phyloP scores from a whole-genome alignment of 2,113 vertebrate species.

The Phocoena phocoena region DNA sequence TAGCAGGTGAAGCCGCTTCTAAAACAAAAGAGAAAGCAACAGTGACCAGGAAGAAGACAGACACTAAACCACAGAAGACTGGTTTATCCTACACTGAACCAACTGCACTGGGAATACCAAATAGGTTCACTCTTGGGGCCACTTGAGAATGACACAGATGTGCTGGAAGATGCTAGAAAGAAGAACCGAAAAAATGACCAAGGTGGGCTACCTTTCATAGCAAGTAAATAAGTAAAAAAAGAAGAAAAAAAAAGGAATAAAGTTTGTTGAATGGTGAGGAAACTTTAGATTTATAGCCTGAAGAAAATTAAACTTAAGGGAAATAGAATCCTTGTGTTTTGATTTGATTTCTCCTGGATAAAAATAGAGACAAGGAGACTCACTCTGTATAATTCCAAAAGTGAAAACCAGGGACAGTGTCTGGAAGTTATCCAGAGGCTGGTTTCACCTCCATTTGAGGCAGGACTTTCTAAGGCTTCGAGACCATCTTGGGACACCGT shows the following conservation, averaged over 20 bases:
- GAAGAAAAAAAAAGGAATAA: not conserved
- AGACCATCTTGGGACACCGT: slow-evolving; percentile 24
- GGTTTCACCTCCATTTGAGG: not conserved
- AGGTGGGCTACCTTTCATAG: not conserved
- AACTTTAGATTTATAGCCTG: slow-evolving; percentile 6
- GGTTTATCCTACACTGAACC: not conserved
- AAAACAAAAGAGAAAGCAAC: not conserved
- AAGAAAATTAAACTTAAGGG: slow-evolving; percentile 7
- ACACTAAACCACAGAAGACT: not conserved
- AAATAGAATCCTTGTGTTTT: not conserved
- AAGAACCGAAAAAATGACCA: not conserved
- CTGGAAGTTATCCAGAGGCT: slow-evolving; percentile 6
- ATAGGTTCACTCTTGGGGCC: not conserved
- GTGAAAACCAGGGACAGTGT: not conserved
- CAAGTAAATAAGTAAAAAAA: slow-evolving; percentile 15
- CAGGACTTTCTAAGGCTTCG: slow-evolving; percentile 3
- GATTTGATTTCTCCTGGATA: not conserved
- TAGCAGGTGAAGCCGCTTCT: not conserved
- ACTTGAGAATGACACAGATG: not conserved
- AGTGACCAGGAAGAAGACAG: not conserved
- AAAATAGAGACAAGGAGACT: not conserved
- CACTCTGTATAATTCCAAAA: not conserved
- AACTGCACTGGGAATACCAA: not conserved
- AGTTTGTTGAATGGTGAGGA: not conserved
- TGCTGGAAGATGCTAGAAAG: not conserved